These are phyloP conservation scores for Oscheius sp. DNA, from an alignment of 2,888 invertebrate genomes.

Conservation along the genomic window DNA sequence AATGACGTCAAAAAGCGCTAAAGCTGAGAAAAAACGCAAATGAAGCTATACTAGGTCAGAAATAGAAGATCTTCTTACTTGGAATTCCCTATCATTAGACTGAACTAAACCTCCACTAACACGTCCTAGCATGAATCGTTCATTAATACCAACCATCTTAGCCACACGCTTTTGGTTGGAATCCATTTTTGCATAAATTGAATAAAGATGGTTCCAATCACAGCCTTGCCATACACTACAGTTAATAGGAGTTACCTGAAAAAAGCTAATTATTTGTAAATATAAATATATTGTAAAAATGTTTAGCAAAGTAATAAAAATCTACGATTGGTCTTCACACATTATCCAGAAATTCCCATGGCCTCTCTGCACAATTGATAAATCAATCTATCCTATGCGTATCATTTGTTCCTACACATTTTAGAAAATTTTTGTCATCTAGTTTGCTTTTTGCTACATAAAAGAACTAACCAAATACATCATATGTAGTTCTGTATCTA, in stretches of 20 bases:
- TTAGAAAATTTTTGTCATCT: too few species aligned
- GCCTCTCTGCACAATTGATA: not conserved
- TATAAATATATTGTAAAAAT: too few species aligned
- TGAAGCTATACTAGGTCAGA: slow-evolving; percentile 62
- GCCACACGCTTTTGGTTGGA: slow-evolving; percentile 86
- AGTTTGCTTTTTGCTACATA: too few species aligned
- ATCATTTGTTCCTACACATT: too few species aligned
- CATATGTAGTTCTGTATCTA: slow-evolving; percentile 92
- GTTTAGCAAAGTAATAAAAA: too few species aligned
- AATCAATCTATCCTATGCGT: not conserved
- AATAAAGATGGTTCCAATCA: slow-evolving; percentile 78
- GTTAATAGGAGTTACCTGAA: slow-evolving; percentile 84
- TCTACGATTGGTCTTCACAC: too few species aligned
- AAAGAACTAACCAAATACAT: slow-evolving; percentile 86
- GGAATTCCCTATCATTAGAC: slow-evolving; percentile 35
- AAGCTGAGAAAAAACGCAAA: slow-evolving; percentile 76
- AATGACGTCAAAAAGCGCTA: slow-evolving; percentile 90
- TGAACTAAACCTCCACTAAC: slow-evolving; percentile 66
- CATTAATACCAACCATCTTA: slow-evolving; percentile 85
- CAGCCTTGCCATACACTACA: slow-evolving; percentile 80
- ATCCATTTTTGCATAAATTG: slow-evolving; percentile 84
- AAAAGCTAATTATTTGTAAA: too few species aligned
- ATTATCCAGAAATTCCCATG: too few species aligned
- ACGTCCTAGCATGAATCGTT: slow-evolving; percentile 80
- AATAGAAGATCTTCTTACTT: slow-evolving; percentile 23